Base-by-base conservation (phyloP, 2,888 invertebrate genomes). In the Drepana falcataria region DNA sequence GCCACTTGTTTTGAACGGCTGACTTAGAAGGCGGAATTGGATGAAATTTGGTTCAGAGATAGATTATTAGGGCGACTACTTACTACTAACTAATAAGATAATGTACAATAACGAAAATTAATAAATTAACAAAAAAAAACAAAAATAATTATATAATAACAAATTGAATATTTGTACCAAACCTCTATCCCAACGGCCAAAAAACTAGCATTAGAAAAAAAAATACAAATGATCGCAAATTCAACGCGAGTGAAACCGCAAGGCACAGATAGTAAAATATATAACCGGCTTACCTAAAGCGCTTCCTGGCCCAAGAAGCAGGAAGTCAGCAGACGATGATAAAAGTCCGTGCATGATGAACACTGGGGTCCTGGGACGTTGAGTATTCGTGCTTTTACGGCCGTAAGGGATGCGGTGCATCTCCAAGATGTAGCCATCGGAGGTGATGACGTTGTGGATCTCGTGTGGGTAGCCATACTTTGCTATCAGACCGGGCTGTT, bases 381-480 rank as follows among this genome's bases (percentile, higher is more conserved):
- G 69, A 35, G 55, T 54, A 53, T 70, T 74, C 61, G 74, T 68
- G 47, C 56, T 56, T 51, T 73, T 66, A 21, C 72, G 69, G 9
- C 82, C 83, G 40, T 78, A 65, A 0, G 83, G 83, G 51, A 84
- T 83, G 41, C 84, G 73, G 59, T 84, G 83, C 35, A 68, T 53
- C 53, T 80, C 78, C 59, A 84, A 58, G 48, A 80, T 71, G 61
- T 84, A 83, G 3, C 79, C 81, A 58, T 84, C 83, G 9, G 68
- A 55, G 9, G 84, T 81, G 2, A 61, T 59, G 48, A 81, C 67
- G n/a, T 56, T 58, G 61, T 83, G 83, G 2, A 69, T 57, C 63
- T 84, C 81, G 49, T 72, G 58, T 6, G 84, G 83, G 54, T 84
- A 84, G 5, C 78, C 79, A 56, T 84, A 80, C 61, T 80, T 83